Evolutionary conservation across 1,140 invertebrate genomes (phyloP).

Genomic region (Amyelois transitella): DNA sequence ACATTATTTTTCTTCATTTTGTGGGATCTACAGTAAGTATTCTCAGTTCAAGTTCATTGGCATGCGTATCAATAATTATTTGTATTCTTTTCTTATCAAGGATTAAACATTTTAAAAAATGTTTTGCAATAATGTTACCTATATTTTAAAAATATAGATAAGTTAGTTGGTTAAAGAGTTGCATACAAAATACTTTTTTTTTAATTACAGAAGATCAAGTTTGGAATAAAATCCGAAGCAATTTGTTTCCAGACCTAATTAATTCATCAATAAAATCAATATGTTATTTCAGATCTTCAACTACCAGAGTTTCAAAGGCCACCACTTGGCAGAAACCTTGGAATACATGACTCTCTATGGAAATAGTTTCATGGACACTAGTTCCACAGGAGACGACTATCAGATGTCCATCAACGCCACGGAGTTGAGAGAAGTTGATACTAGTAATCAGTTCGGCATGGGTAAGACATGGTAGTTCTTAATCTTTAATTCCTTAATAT

Average conservation of each 20-base stretch:
- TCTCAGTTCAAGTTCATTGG: no score
- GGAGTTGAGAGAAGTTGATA: slow-evolving; percentile 9
- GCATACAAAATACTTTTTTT: slow-evolving; percentile 2
- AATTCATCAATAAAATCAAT: background rate
- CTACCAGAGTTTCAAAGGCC: slow-evolving; percentile 16
- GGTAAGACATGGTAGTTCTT: no score
- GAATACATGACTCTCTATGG: slow-evolving; percentile 57
- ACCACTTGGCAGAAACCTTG: slow-evolving; percentile 27
- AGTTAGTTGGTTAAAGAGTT: no score
- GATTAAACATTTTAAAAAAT: no score
- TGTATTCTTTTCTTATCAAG: no score
- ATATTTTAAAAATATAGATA: no score
- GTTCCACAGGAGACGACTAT: slow-evolving; percentile 22
- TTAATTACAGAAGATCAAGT: background rate
- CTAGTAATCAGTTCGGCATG: background rate
- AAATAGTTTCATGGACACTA: slow-evolving; percentile 38
- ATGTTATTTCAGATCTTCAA: slow-evolving; percentile 42
- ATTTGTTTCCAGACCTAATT: background rate
- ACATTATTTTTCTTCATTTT: no score
- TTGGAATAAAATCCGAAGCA: background rate
- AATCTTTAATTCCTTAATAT: no score
- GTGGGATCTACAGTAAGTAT: no score
- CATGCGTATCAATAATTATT: no score
- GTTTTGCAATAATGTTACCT: no score
- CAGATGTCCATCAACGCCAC: slow-evolving; percentile 42